Conservation (phyloP, 1,140 invertebrate species). For the Magallana ariakensis region DNA sequence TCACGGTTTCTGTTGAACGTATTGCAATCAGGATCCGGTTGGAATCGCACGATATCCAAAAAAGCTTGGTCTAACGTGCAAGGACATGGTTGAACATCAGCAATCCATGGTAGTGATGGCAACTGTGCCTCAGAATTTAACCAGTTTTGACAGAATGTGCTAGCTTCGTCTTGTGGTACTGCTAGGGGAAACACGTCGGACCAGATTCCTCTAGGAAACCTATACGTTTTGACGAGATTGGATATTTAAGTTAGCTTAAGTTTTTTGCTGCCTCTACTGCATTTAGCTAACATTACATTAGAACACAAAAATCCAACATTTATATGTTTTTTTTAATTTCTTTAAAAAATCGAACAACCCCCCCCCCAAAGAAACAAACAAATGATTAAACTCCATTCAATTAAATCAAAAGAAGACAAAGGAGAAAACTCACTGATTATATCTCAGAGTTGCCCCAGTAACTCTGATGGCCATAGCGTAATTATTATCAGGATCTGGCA, state of each 20-base stretch:
- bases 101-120: background rate
- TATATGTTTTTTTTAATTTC: no score
- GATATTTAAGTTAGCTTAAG: background rate
- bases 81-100: conserved; percentile 38
- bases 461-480: no score
- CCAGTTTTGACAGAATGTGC: conserved; percentile 25
- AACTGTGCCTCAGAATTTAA: background rate
- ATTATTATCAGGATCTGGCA: no score
- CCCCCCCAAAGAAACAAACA: no score
- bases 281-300: no score
- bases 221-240: background rate
- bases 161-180: conserved; percentile 7
- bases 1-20: background rate
- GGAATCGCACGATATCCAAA: conserved; percentile 45
- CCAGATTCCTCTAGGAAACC: background rate
- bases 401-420: no score
- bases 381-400: no score
- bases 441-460: no score
- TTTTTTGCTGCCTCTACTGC: no score
- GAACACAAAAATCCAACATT: no score
- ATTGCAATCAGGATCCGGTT: conserved; percentile 45
- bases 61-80: conserved; percentile 45
- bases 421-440: no score
- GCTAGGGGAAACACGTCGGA: conserved; percentile 38
- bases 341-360: no score